These are phyloP conservation scores for Galago senegalensis DNA, from an alignment of 2,797 vertebrate species.

Conservation along the genomic window DNA sequence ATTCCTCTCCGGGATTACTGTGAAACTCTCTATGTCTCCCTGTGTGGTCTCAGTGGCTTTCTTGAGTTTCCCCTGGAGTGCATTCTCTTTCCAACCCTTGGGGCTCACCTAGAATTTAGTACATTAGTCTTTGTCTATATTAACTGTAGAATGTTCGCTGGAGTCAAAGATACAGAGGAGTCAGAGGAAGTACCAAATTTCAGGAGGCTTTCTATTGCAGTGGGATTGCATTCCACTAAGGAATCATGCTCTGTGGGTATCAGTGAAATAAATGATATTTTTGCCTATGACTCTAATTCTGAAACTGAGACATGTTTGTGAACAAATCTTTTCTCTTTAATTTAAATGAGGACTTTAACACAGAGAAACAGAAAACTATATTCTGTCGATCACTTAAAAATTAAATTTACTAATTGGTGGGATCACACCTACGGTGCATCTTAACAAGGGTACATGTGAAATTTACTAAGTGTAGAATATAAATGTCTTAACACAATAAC, in stretches of 20 bases:
- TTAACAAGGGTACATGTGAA: too few species aligned
- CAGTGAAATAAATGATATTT: neutral
- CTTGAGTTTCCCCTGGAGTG: slow-evolving; percentile 36
- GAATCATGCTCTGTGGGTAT: neutral
- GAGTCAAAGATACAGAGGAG: neutral
- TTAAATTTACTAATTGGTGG: neutral
- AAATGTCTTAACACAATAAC: too few species aligned
- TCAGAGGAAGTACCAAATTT: neutral
- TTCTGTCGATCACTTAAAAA: neutral
- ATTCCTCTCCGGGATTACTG: slow-evolving; percentile 20
- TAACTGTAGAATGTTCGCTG: neutral
- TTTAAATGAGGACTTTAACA: slow-evolving; percentile 2
- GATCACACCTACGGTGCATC: too few species aligned
- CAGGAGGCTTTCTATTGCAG: neutral
- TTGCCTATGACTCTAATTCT: neutral
- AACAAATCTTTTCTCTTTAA: slow-evolving; percentile 10
- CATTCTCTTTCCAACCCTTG: neutral
- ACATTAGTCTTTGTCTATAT: neutral
- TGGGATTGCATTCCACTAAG: neutral
- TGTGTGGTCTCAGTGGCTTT: neutral
- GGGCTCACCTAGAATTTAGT: neutral
- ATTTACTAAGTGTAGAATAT: too few species aligned
- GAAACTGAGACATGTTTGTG: slow-evolving; percentile 20
- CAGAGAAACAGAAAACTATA: neutral
- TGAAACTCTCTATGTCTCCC: neutral